Base-by-base conservation (phyloP, 2,888 invertebrate genomes). In the Erebia ligea region DNA sequence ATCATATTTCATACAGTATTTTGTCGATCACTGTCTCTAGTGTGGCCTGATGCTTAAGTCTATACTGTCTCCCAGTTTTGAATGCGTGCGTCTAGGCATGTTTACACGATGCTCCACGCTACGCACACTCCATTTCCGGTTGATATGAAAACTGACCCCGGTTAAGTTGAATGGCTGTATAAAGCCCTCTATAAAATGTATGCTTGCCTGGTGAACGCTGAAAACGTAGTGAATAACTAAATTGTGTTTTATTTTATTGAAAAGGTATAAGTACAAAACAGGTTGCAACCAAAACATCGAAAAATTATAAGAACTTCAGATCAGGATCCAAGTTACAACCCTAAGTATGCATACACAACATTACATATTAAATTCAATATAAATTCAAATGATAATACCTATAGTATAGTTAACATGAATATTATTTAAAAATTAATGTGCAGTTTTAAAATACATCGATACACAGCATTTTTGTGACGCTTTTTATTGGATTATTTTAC, bases 71-170 rank as follows among this genome's bases (percentile, higher is more conserved):
- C 62, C 62, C 76, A 86, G 87, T 86, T 84, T 86, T 86, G 88
- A 86, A 86, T 86, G 90, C 89, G 89, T 91, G 90, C 90, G 91
- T 91, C 88, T 86, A 83, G 83, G 79, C 73, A 80, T 90, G 89
- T 91, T 91, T 90, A 84, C 85, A 74, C 74, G 81, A 78, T 80
- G 79, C 81, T 82, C 79, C 82, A 81, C 81, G 80, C 79, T 82
- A 85, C 87, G 89, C 88, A 89, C 86, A 89, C 91, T 86, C 86
- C 86, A 89, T 90, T 89, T 86, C 83, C 80, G 81, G 81, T 84
- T 86, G 87, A 88, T 89, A 89, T 86, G 86, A 87, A 86, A 84
- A 81, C 83, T 81, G 81, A 81, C 79, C 76, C 78, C 42, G 57
- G 76, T 79, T 81, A 71, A 77, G 81, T 77, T 89, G 84, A 89